Percentiles rank a stretch among this genome's conserved stretches.
These are phyloP conservation scores for Podarcis cretensis DNA, from an alignment of 2,113 vertebrate species.

Conservation along the genomic window DNA sequence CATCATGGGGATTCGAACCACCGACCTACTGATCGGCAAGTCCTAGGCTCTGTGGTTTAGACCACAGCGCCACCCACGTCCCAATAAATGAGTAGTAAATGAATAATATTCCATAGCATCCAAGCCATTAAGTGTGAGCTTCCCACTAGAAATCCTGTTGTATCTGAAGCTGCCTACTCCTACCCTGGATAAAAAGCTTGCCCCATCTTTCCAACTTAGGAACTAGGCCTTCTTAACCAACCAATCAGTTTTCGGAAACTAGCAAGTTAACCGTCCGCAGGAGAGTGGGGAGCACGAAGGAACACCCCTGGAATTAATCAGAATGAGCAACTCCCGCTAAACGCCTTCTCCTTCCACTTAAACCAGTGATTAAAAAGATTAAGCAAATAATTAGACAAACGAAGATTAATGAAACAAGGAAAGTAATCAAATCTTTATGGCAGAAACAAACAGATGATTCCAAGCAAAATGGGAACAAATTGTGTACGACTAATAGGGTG, in stretches of 20 bases:
- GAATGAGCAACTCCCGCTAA: constrained; percentile 26
- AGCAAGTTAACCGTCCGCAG: background rate
- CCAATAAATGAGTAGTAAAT: too few species aligned
- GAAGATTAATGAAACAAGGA: constrained; percentile 83
- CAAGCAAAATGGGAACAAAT: constrained; percentile 80
- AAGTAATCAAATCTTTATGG: constrained; percentile 80
- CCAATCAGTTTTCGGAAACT: constrained; percentile 2
- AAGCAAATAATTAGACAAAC: constrained; percentile 83
- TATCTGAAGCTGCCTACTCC: background rate
- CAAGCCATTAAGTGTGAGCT: background rate
- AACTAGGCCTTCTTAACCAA: background rate
- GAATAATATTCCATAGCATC: too few species aligned
- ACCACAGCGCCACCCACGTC: too few species aligned
- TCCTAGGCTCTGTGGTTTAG: too few species aligned
- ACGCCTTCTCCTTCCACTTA: constrained; percentile 78
- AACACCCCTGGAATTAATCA: background rate
- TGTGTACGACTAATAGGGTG: constrained; percentile 72
- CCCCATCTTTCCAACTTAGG: background rate
- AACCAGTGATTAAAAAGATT: constrained; percentile 80
- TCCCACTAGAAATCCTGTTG: background rate
- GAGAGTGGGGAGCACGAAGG: background rate
- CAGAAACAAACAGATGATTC: constrained; percentile 72
- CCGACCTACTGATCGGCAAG: too few species aligned
- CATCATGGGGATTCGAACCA: too few species aligned
- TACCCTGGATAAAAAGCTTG: background rate